Conservation (phyloP, 2,113 vertebrate genomes). For the Pseudonaja textilis region DNA sequence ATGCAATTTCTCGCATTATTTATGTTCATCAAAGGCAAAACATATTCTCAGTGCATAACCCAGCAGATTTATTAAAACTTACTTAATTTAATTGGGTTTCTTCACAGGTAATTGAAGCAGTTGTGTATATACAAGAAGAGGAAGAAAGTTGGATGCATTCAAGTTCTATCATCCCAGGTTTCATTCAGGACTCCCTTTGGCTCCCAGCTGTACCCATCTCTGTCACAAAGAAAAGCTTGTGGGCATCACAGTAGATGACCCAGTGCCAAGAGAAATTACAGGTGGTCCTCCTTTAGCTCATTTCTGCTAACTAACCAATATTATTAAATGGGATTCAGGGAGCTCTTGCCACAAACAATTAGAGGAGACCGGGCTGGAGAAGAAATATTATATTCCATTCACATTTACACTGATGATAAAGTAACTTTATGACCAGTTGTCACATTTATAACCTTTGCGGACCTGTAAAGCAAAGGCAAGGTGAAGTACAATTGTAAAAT, state of each 20-base stretch:
- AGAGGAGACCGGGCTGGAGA: not conserved
- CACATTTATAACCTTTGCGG: not conserved
- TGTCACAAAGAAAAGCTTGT: not conserved
- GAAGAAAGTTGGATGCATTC: not conserved
- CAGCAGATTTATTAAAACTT: not conserved
- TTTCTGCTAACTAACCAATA: not conserved
- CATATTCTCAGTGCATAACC: not conserved
- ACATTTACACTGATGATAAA: not conserved
- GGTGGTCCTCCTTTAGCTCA: not conserved
- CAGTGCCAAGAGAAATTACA: not conserved
- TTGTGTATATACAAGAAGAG: not conserved
- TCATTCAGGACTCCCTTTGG: not conserved
- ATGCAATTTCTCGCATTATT: not conserved
- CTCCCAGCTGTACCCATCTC: not conserved
- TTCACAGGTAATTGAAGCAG: not conserved
- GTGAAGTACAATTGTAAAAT: not conserved
- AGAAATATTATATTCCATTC: not conserved
- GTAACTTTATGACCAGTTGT: not conserved
- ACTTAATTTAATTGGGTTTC: not conserved
- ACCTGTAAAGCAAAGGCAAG: not conserved
- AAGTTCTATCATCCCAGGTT: not conserved
- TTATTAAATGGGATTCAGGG: not conserved
- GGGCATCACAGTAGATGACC: not conserved
- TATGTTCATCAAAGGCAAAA: not conserved
- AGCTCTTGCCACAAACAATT: not conserved